Evolutionary conservation across 2,113 vertebrate species (phyloP).

Genomic region (Coryphaenoides rupestris): DNA sequence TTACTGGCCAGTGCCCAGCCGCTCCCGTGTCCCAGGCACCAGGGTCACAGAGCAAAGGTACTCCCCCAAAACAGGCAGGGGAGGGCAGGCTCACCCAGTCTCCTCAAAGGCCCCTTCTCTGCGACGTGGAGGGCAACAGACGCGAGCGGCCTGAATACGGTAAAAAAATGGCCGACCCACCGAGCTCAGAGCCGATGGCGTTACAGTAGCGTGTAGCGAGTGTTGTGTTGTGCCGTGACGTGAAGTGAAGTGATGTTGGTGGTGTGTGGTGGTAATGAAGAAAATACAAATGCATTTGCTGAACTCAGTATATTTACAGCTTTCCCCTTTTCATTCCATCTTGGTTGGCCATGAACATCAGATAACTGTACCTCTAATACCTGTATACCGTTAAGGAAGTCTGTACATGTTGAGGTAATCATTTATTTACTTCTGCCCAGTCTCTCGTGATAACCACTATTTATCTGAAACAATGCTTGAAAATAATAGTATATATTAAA

Average conservation of each 20-base stretch:
- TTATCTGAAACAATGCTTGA: too few species aligned
- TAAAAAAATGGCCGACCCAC: constrained; percentile 62
- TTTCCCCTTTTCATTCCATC: too few species aligned
- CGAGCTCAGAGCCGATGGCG: constrained; percentile 40
- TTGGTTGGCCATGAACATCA: too few species aligned
- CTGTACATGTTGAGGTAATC: too few species aligned
- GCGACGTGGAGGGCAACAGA: constrained; percentile 83
- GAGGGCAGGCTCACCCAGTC: constrained; percentile 68
- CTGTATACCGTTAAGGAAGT: too few species aligned
- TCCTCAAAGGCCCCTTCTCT: constrained; percentile 73
- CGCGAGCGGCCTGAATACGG: constrained; percentile 76
- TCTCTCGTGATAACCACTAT: too few species aligned
- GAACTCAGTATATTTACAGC: too few species aligned
- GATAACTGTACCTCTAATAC: too few species aligned
- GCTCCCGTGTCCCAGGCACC: constrained; percentile 61
- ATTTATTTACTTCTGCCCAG: too few species aligned
- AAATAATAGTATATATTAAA: too few species aligned
- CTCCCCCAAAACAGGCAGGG: constrained; percentile 63
- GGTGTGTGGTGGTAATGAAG: constrained; percentile 13
- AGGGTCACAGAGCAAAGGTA: constrained; percentile 71
- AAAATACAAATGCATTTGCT: too few species aligned
- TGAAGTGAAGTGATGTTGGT: too few species aligned
- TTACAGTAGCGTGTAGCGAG: constrained; percentile 35
- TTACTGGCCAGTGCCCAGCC: constrained; percentile 64
- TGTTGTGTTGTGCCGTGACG: constrained; percentile 25